Base-by-base conservation (phyloP, 2,888 invertebrate species). In the Actias luna region DNA sequence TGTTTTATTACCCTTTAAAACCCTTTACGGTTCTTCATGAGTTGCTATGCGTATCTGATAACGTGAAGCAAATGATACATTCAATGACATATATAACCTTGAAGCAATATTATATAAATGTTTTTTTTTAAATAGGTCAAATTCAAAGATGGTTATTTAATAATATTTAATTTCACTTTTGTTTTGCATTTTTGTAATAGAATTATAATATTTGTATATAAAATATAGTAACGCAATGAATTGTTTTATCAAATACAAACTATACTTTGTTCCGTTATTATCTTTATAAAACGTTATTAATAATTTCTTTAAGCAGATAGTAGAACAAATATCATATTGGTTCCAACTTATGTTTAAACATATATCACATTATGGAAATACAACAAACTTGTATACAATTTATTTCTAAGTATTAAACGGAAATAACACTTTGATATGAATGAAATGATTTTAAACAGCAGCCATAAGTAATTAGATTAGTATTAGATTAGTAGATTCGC, bases 31-130 rank as follows among this genome's bases (percentile, higher is more conserved):
- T 55, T 55, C 29, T 16, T 50, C 46, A 1, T 55, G 55, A 55
- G 55, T 29, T 55, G 27, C 55, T 55, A 29, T 55, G 29, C 55
- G n/a, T 55, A 55, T 55, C 55, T 29, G 55, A 55, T 55, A 55
- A 55, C 29, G 55, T 55, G 14, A 55, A 55, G 29, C n/a, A 55
- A 55, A 29, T 29, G 29, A 27, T 55, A 29, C 55, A 55, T 55
- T 27, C 16, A 29, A 55, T n/a, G 55, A 55, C 18, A 29, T 29
- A 5, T 29, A 22, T n/a, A 29, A 55, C 55, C 55, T 55, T 55
- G 55, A 55, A 55, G 22, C n/a, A n/a, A n/a, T n/a, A n/a, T n/a
- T n/a, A n/a, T n/a, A n/a, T 1, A 55, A 55, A 12, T 2, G 18
- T 18, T 42, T 42, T 14, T 5, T n/a, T 16, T n/a, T 16, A 55